These are phyloP conservation scores for Triops longicaudatus DNA, from an alignment of 1,140 invertebrate species.

Conservation along the genomic window DNA sequence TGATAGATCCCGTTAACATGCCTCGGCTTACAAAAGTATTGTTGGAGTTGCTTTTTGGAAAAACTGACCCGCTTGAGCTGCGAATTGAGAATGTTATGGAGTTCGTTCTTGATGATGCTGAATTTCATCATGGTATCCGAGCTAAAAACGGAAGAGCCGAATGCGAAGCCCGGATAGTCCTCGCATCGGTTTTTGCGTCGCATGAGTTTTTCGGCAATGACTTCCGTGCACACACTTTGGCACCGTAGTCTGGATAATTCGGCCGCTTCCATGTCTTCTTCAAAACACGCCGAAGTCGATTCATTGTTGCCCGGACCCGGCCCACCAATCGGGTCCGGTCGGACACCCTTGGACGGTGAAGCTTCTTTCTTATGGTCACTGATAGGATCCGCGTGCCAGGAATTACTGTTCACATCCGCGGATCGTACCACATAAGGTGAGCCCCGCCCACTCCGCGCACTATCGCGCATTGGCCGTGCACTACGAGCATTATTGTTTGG, in stretches of 20 bases:
- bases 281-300: conserved; percentile 21
- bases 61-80: conserved; percentile 88
- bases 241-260: conserved; percentile 67
- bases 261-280: conserved; percentile 54
- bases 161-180: conserved; percentile 84
- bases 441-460: conserved; percentile 7
- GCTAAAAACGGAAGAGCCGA: conserved; percentile 83
- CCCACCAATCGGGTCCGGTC: conserved; percentile 29
- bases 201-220: conserved; percentile 71
- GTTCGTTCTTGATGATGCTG: conserved; percentile 89
- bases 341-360: not conserved
- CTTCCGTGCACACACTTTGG: conserved; percentile 75
- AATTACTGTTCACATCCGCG: conserved; percentile 7
- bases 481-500: not conserved
- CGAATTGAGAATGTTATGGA: conserved; percentile 94
- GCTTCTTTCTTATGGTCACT: not conserved
- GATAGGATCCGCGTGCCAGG: not conserved
- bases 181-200: conserved; percentile 65
- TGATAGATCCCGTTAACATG: not conserved
- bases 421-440: not conserved
- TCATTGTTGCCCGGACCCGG: conserved; percentile 29
- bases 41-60: not conserved
- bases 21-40: no score
- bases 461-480: not conserved
- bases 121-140: conserved; percentile 98